Percentiles rank a stretch among this genome's conserved stretches.
Evolutionary conservation across 2,113 vertebrate genomes (phyloP).

Genomic region (Trochalopteron elliotii): DNA sequence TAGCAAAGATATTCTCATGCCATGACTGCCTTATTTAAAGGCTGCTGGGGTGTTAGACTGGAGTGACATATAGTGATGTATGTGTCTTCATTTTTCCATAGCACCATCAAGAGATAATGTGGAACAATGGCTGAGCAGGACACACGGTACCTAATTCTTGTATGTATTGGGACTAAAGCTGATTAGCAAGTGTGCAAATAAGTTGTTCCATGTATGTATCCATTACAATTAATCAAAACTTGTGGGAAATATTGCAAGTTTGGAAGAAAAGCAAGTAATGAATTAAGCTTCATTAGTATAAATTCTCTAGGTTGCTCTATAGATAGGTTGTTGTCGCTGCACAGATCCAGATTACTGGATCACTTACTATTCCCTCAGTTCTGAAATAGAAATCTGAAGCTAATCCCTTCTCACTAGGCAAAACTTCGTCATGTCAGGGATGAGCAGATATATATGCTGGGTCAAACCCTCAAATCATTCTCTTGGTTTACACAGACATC

Average conservation of each 20-base stretch:
- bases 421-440: not conserved
- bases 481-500: accelerated
- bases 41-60: not conserved
- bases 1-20: not conserved
- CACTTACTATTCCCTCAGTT: not conserved
- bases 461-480: not conserved
- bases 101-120: not conserved
- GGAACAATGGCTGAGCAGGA: not conserved
- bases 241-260: not conserved
- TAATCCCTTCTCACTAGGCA: not conserved
- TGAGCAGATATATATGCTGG: not conserved
- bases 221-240: not conserved
- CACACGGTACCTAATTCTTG: not conserved
- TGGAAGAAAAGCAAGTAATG: not conserved
- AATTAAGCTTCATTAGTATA: not conserved
- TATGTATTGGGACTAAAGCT: not conserved
- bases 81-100: not conserved
- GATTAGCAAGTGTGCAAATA: not conserved
- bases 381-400: not conserved
- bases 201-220: not conserved
- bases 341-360: not conserved
- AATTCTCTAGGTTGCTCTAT: not conserved
- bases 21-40: not conserved
- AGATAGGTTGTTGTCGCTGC: not conserved
- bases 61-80: too few relatives aligned